phyloP scores from a whole-genome alignment of 53 echinoderm and acorn worm species.

The Apostichopus leukothele region DNA sequence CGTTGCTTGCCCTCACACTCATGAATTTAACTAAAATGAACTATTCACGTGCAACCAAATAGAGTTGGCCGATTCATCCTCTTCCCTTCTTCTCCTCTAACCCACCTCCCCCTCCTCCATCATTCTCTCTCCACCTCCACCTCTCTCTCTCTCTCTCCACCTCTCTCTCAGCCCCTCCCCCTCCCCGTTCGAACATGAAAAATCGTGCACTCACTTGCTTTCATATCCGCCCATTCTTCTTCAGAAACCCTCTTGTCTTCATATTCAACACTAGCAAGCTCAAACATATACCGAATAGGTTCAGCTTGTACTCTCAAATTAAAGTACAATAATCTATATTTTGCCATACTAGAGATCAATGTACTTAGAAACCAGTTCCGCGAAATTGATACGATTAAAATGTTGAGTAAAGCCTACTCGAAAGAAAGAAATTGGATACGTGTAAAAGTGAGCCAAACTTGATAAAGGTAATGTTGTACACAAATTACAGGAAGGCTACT shows the following conservation, averaged over 20 bases:
- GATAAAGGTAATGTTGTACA: too few relatives aligned
- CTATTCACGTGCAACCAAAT: too few relatives aligned
- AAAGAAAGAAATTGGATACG: too few relatives aligned
- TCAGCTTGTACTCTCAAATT: slow-evolving; percentile 24
- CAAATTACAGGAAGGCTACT: too few relatives aligned
- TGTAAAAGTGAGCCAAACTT: too few relatives aligned
- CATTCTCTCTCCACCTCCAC: neutral
- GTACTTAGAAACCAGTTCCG: neutral
- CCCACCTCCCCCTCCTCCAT: neutral
- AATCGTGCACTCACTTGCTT: slow-evolving; percentile 10
- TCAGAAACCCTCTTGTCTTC: slow-evolving; percentile 12
- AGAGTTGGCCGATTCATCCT: too few relatives aligned
- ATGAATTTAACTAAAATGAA: too few relatives aligned
- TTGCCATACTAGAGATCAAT: neutral
- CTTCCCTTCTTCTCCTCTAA: too few relatives aligned
- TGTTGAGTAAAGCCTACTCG: too few relatives aligned
- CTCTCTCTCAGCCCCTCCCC: neutral
- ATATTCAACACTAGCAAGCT: slow-evolving; percentile 17
- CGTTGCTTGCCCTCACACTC: too few relatives aligned
- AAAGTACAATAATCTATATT: slow-evolving; percentile 15
- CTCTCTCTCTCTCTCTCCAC: too few relatives aligned
- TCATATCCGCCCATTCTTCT: slow-evolving; percentile 4
- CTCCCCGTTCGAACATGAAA: neutral
- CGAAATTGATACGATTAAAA: neutral
- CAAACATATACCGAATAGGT: slow-evolving; percentile 15